These are phyloP conservation scores for Prionailurus viverrinus DNA, from an alignment of 2,113 vertebrate species.

Conservation along the genomic window DNA sequence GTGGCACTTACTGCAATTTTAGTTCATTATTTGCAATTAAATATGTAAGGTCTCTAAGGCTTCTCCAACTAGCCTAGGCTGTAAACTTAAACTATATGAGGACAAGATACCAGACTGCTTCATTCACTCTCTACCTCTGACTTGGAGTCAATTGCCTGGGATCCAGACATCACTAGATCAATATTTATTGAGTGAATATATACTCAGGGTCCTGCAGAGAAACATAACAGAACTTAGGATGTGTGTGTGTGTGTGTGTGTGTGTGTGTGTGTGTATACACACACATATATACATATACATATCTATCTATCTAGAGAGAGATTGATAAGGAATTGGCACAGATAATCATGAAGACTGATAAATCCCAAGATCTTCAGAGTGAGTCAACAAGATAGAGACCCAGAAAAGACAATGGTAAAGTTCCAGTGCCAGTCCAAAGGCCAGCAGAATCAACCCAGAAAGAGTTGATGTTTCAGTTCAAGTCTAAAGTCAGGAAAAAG, in stretches of 20 bases:
- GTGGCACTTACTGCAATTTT: not conserved
- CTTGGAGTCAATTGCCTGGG: not conserved
- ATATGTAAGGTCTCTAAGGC: not conserved
- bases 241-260: not conserved
- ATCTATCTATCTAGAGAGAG: not conserved
- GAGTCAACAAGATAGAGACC: not conserved
- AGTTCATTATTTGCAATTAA: slow-evolving; percentile 32
- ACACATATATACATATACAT: too few species aligned
- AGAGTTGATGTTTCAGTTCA: not conserved
- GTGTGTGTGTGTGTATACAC: not conserved
- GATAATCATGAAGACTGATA: not conserved
- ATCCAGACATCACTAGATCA: not conserved
- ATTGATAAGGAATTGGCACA: not conserved
- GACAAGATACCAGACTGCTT: not conserved
- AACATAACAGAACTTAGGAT: not conserved
- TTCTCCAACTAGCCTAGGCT: not conserved
- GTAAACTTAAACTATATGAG: not conserved
- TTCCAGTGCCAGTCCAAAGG: not conserved
- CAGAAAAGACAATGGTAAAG: not conserved
- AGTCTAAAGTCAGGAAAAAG: not conserved
- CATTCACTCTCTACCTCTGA: not conserved
- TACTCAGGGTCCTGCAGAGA: slow-evolving; percentile 13
- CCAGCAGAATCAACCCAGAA: not conserved
- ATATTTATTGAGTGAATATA: not conserved
- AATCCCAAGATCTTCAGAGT: not conserved